phyloP scores from a whole-genome alignment of 1,140 invertebrate species.

The Apocrypta bakeri region DNA sequence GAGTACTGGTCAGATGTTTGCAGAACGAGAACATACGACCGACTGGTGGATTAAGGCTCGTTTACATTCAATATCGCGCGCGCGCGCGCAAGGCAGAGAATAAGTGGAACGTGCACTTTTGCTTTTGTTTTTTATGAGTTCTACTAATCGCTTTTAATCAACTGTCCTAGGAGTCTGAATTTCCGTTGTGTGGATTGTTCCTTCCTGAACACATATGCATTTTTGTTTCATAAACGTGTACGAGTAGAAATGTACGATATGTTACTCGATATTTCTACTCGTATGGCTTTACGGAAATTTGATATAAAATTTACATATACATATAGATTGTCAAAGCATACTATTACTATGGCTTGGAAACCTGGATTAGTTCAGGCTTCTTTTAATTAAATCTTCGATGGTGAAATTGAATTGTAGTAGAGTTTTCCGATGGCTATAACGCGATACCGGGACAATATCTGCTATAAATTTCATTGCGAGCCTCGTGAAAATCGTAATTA shows the following conservation, averaged over 20 bases:
- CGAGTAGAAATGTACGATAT: no score
- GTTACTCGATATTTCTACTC: background rate
- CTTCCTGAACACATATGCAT: no score
- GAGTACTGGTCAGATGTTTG: background rate
- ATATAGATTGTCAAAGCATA: background rate
- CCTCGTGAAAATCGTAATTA: background rate
- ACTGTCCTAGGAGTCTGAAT: background rate
- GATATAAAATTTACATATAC: background rate
- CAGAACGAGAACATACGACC: background rate
- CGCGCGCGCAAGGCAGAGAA: no score
- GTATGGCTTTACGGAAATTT: background rate
- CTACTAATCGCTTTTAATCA: background rate
- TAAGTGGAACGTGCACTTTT: no score
- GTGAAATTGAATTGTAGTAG: background rate
- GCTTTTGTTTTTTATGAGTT: background rate
- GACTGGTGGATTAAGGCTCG: background rate
- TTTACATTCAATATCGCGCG: background rate
- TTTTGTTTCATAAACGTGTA: no score
- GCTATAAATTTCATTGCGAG: background rate
- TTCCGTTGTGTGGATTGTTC: slow-evolving; percentile 5
- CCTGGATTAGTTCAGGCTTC: background rate
- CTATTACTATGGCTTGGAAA: background rate
- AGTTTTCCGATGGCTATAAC: background rate
- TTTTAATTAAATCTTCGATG: background rate
- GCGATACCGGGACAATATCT: no score